Evolutionary conservation across 2,113 vertebrate species (phyloP).

Genomic region (Oophaga pumilio): DNA sequence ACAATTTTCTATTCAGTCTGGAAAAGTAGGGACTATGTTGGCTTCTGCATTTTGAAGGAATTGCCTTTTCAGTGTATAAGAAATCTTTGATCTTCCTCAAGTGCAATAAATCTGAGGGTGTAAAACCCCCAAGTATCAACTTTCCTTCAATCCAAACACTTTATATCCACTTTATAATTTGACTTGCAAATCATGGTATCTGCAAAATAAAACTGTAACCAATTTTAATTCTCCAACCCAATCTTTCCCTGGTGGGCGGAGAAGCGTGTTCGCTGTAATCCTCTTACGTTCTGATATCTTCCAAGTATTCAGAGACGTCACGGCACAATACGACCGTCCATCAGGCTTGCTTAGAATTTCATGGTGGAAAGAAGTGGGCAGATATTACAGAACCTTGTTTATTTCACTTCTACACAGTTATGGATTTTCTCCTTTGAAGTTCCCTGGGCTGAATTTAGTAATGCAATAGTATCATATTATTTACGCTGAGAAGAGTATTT

Average conservation of each 20-base stretch:
- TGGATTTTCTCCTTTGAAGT: conserved; percentile 42
- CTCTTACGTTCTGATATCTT: conserved; percentile 40
- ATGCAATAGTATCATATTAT: conserved; percentile 29
- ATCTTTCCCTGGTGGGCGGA: conserved; percentile 17
- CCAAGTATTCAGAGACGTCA: conserved; percentile 21
- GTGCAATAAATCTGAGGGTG: neutral
- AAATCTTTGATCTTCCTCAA: neutral
- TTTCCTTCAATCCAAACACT: neutral
- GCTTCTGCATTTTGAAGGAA: neutral
- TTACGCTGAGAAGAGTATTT: neutral
- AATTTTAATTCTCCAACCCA: conserved; percentile 9
- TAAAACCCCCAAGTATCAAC: neutral
- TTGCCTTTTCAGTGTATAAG: neutral
- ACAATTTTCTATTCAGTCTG: neutral
- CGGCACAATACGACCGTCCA: conserved; percentile 20
- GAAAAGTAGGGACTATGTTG: neutral
- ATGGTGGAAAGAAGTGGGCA: conserved; percentile 28
- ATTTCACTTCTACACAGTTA: conserved; percentile 25
- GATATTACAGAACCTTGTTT: conserved; percentile 23
- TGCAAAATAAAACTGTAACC: neutral
- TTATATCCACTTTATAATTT: neutral
- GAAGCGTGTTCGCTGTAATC: conserved; percentile 17
- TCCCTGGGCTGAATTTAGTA: conserved; percentile 29
- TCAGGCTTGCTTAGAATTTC: conserved; percentile 31
- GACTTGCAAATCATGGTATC: conserved; percentile 6